Evolutionary conservation across 2,113 vertebrate species (phyloP).

Genomic region (Gallinago undulata): DNA sequence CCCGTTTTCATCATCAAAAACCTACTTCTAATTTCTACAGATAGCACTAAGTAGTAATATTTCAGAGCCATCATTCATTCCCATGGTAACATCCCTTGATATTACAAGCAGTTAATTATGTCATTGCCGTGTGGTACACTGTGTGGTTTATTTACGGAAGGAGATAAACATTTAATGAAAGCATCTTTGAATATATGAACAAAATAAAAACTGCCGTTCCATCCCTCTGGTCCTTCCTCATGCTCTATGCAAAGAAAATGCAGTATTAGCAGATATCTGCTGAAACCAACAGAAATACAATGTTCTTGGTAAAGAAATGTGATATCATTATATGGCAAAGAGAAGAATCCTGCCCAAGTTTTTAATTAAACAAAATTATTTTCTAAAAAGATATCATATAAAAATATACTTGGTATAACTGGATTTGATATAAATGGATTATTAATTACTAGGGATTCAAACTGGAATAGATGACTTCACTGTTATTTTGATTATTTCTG

Average conservation of each 20-base stretch:
- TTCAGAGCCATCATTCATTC: constrained; percentile 38
- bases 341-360: background rate
- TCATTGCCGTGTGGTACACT: background rate
- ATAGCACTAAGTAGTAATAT: background rate
- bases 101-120: constrained; percentile 57
- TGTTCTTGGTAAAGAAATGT: background rate
- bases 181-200: constrained; percentile 33
- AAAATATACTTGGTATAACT: background rate
- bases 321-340: background rate
- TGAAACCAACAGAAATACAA: background rate
- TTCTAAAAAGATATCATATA: background rate
- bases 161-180: constrained; percentile 53
- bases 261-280: background rate
- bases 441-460: background rate
- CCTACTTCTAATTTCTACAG: background rate
- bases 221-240: background rate
- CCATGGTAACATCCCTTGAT: constrained; percentile 48
- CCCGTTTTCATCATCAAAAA: background rate
- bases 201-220: constrained; percentile 13
- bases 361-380: background rate
- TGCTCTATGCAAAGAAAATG: background rate
- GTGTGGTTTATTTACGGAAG: constrained; percentile 14
- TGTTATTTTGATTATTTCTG: background rate
- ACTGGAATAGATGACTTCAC: background rate
- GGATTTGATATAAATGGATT: background rate